Conservation (phyloP, 2,797 vertebrate genomes). For the Microctenopoma steveboyesi region DNA sequence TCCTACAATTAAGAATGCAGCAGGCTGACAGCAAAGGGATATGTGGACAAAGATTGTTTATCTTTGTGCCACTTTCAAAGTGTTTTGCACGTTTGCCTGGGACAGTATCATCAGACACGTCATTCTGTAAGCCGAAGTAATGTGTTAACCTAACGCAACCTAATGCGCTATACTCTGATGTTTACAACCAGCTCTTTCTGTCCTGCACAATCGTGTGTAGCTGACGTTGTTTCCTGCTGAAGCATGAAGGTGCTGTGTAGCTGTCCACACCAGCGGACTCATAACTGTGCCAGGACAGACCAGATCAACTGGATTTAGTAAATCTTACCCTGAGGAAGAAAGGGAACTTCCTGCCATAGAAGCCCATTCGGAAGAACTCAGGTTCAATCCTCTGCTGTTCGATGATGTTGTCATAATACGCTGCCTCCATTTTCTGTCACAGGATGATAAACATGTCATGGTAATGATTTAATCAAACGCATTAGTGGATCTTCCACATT, state of each 20-base stretch:
- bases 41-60: too few relatives aligned
- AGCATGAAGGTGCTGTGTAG: conserved; percentile 8
- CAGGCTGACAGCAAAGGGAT: too few relatives aligned
- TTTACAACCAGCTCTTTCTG: background rate
- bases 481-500: conserved; percentile 34
- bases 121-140: too few relatives aligned
- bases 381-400: conserved; percentile 98
- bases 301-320: background rate
- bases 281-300: conserved; percentile 31
- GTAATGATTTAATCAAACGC: conserved; percentile 57
- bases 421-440: conserved; percentile 98
- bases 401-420: conserved; percentile 98
- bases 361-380: conserved; percentile 97
- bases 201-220: conserved; percentile 1
- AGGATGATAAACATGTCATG: conserved; percentile 41
- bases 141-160: too few relatives aligned
- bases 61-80: too few relatives aligned
- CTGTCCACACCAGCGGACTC: conserved; percentile 26
- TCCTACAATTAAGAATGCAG: too few relatives aligned
- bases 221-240: conserved; percentile 4
- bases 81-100: too few relatives aligned
- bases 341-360: conserved; percentile 98
- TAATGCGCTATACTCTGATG: too few relatives aligned
- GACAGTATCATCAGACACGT: too few relatives aligned
- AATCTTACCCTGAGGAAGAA: conserved; percentile 96